These are phyloP conservation scores for Melanophora roralis DNA, from an alignment of 2,888 invertebrate genomes.

Conservation along the genomic window DNA sequence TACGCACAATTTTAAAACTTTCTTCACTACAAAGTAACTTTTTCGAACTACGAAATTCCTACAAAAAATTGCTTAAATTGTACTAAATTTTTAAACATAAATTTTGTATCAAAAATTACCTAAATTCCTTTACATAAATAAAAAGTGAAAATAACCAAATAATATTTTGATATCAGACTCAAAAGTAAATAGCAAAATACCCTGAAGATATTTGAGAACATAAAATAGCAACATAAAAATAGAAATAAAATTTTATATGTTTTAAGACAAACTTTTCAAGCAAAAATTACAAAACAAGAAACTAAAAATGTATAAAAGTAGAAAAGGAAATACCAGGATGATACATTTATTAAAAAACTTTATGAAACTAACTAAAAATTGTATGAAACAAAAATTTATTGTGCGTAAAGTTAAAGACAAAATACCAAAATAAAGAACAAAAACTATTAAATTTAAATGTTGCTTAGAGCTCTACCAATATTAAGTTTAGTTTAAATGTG, in stretches of 20 bases:
- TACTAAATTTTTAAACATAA: too few relatives aligned
- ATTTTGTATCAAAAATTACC: too few relatives aligned
- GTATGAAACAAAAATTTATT: too few relatives aligned
- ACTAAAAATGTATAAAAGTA: background rate
- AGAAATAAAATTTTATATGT: constrained; percentile 37
- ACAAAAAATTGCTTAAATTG: too few relatives aligned
- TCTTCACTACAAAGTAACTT: too few relatives aligned
- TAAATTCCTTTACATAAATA: background rate
- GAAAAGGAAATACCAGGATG: background rate
- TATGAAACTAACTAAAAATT: background rate
- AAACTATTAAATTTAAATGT: background rate
- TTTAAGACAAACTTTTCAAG: constrained; percentile 19
- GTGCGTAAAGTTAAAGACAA: background rate
- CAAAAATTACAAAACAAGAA: background rate
- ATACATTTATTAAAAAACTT: constrained; percentile 3
- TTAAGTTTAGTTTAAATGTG: background rate
- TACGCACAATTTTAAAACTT: too few relatives aligned
- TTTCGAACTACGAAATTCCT: too few relatives aligned
- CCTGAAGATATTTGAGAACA: constrained; percentile 18
- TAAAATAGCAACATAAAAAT: constrained; percentile 13
- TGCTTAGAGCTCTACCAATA: background rate
- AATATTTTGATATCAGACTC: background rate
- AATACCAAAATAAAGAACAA: background rate
- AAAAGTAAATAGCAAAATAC: constrained; percentile 14
- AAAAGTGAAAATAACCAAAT: constrained; percentile 4